phyloP scores from a whole-genome alignment of 1,140 invertebrate species.

The Neuroterus valhalla region DNA sequence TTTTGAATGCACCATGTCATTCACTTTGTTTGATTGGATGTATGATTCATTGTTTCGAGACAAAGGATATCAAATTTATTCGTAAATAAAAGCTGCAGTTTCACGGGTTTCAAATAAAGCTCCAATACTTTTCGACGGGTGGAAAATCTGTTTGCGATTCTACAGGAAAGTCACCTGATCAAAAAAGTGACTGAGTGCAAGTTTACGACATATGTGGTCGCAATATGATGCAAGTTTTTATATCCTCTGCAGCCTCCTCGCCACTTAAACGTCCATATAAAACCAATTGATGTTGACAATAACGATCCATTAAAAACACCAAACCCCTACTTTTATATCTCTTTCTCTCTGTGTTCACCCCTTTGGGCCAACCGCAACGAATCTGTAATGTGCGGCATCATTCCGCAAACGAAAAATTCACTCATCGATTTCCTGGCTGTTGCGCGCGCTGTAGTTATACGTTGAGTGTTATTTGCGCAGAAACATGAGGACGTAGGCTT shows the following conservation, averaged over 20 bases:
- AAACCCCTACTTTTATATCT: conserved; percentile 5
- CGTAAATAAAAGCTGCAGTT: too few relatives aligned
- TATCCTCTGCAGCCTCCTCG: conserved; percentile 9
- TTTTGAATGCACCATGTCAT: too few relatives aligned
- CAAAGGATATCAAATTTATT: too few relatives aligned
- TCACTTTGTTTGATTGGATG: too few relatives aligned
- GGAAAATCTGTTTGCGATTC: not conserved
- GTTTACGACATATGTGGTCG: not conserved
- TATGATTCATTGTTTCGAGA: too few relatives aligned
- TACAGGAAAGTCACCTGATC: not conserved
- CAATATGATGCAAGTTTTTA: conserved; percentile 14
- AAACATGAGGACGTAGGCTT: not conserved
- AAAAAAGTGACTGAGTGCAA: conserved; percentile 7
- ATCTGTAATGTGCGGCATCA: not conserved
- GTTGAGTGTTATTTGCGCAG: not conserved
- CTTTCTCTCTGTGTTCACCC: conserved; percentile 15
- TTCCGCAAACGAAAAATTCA: not conserved
- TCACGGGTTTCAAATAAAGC: too few relatives aligned
- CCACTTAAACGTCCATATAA: not conserved
- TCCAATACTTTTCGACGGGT: too few relatives aligned
- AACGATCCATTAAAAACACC: conserved; percentile 19
- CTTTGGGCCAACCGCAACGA: conserved; percentile 5
- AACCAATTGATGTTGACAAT: conserved; percentile 23
- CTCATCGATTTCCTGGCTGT: conserved; percentile 18
- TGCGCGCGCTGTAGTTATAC: not conserved